These are phyloP conservation scores for Hydrozoanthus tunicans DNA, from an alignment of 64 coral and sea anemone genomes.

Conservation along the genomic window DNA sequence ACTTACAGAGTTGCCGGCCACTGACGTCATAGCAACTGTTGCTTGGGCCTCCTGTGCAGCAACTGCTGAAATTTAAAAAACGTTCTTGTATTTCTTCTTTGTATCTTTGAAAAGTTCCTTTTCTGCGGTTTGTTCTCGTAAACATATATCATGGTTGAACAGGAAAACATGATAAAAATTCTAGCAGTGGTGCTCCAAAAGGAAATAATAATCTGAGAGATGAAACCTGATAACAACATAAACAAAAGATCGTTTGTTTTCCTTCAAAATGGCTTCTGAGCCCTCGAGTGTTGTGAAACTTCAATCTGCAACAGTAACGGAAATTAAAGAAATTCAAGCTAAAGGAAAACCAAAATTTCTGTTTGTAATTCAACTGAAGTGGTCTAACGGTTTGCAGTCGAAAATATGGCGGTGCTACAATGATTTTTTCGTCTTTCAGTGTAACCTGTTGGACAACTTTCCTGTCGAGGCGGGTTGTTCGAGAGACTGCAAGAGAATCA, in stretches of 20 bases:
- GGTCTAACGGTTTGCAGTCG: conserved; percentile 60
- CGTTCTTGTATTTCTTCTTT: no score
- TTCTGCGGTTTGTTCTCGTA: no score
- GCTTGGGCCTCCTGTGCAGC: no score
- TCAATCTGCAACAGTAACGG: conserved; percentile 10
- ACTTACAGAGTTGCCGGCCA: no score
- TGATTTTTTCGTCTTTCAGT: conserved; percentile 86
- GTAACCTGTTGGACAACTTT: conserved; percentile 70
- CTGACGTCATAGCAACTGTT: no score
- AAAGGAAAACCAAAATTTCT: conserved; percentile 61
- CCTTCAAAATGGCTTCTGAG: conserved; percentile 27
- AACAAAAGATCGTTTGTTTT: conserved; percentile 22
- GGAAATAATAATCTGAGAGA: not conserved
- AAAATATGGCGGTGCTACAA: conserved; percentile 77
- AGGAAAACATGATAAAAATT: not conserved
- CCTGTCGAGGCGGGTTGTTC: conserved; percentile 63
- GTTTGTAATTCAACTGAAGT: conserved; percentile 72
- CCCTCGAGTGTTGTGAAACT: not conserved
- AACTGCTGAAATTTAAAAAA: no score
- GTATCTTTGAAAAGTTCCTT: no score
- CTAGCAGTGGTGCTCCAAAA: not conserved
- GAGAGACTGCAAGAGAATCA: conserved; percentile 63
- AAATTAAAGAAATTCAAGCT: conserved; percentile 1
- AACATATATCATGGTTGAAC: not conserved
- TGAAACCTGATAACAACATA: conserved; percentile 34